Conservation (phyloP, 2,113 vertebrate species). For the Lichenostomus cassidix region DNA sequence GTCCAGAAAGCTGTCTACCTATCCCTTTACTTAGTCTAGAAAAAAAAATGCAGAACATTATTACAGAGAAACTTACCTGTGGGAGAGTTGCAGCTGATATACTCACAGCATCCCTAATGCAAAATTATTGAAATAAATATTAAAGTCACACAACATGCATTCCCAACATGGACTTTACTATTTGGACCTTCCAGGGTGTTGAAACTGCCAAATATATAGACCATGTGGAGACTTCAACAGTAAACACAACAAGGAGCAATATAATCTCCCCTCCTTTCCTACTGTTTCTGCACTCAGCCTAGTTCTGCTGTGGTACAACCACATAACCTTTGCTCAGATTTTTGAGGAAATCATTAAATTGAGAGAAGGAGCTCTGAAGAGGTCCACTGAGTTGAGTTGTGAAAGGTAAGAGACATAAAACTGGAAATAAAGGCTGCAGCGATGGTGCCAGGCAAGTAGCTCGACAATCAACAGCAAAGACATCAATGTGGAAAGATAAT, state of each 20-base stretch:
- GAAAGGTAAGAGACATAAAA: background rate
- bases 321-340: background rate
- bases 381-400: background rate
- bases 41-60: background rate
- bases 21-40: background rate
- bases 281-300: background rate
- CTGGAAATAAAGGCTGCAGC: background rate
- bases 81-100: background rate
- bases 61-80: background rate
- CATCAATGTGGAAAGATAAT: background rate
- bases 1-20: background rate
- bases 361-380: background rate
- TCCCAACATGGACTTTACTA: background rate
- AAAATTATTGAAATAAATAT: background rate
- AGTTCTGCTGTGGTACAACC: background rate
- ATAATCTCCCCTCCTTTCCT: background rate
- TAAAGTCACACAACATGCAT: background rate
- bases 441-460: background rate
- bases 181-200: background rate
- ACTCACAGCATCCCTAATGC: background rate
- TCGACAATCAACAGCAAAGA: background rate
- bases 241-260: background rate
- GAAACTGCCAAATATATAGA: background rate
- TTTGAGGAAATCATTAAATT: background rate
- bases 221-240: background rate